Percentiles rank a stretch among this genome's conserved stretches.
Evolutionary conservation across 2,113 vertebrate genomes (phyloP).

Genomic region (Heliornis fulica): DNA sequence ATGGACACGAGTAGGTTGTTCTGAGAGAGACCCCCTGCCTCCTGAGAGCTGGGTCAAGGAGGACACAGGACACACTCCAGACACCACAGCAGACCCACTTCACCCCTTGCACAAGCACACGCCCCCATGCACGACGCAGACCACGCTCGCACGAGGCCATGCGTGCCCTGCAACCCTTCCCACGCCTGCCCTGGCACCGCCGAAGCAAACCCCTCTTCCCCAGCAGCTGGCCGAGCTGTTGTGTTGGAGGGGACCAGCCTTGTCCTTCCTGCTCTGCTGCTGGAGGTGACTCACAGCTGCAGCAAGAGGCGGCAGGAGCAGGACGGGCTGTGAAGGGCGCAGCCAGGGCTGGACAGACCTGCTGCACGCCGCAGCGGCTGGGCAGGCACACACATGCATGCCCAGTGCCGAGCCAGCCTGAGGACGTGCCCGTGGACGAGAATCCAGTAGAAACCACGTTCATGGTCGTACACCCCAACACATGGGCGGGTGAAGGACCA

Average conservation of each 20-base stretch:
- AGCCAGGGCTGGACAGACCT: background rate
- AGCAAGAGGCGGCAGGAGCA: background rate
- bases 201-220: background rate
- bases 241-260: background rate
- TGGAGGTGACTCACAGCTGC: background rate
- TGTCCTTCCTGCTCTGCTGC: background rate
- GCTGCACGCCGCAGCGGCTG: background rate
- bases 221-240: background rate
- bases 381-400: background rate
- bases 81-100: background rate
- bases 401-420: background rate
- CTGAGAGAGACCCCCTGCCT: background rate
- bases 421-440: background rate
- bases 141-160: rapidly evolving
- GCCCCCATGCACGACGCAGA: rapidly evolving
- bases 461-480: rapidly evolving
- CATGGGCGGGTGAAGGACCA: rapidly evolving
- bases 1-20: rapidly evolving
- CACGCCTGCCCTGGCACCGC: background rate
- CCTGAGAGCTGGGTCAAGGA: background rate
- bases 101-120: background rate
- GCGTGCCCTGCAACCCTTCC: rapidly evolving
- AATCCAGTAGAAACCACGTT: background rate
- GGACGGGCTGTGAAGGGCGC: background rate
- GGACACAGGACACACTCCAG: rapidly evolving